Evolutionary conservation across 1,140 invertebrate genomes (phyloP).

Genomic region (Wiebesia pumilae): DNA sequence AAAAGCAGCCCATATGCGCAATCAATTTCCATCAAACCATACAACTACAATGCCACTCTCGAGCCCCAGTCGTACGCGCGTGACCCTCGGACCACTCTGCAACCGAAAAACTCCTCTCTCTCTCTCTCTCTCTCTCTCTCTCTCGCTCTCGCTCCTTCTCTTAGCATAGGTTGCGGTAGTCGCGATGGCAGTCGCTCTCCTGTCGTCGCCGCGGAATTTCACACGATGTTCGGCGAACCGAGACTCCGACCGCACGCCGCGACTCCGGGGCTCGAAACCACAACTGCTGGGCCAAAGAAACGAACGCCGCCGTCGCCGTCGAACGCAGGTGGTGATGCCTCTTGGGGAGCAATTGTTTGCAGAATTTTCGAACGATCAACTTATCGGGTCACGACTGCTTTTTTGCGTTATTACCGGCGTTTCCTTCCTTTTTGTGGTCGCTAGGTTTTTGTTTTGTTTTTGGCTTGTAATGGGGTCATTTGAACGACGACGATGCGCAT

Average conservation of each 20-base stretch:
- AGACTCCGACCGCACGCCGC: conserved; percentile 19
- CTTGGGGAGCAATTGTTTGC: not conserved
- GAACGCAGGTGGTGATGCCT: not conserved
- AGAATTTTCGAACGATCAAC: not conserved
- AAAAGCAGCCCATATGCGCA: not conserved
- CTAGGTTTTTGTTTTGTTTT: too few relatives aligned
- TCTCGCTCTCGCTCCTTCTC: not conserved
- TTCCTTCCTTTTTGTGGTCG: too few relatives aligned
- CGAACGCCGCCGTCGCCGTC: not conserved
- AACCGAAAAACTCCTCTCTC: not conserved
- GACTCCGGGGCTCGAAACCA: not conserved
- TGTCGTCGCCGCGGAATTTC: conserved; percentile 52
- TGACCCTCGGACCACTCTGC: not conserved
- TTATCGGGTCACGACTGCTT: not conserved
- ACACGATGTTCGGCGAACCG: conserved; percentile 52
- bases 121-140: not conserved
- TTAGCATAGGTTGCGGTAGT: not conserved
- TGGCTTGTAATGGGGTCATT: too few relatives aligned
- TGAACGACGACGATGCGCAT: too few relatives aligned
- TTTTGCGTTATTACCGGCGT: not conserved
- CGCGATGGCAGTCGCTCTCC: not conserved
- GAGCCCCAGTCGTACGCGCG: not conserved
- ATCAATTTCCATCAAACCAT: not conserved
- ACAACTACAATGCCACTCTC: not conserved
- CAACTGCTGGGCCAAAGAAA: not conserved